A percentile compares a stretch with the other conserved stretches of the same genome.
Evolutionary conservation across 2,113 vertebrate species (phyloP).

Genomic region (Pelusios castaneus): DNA sequence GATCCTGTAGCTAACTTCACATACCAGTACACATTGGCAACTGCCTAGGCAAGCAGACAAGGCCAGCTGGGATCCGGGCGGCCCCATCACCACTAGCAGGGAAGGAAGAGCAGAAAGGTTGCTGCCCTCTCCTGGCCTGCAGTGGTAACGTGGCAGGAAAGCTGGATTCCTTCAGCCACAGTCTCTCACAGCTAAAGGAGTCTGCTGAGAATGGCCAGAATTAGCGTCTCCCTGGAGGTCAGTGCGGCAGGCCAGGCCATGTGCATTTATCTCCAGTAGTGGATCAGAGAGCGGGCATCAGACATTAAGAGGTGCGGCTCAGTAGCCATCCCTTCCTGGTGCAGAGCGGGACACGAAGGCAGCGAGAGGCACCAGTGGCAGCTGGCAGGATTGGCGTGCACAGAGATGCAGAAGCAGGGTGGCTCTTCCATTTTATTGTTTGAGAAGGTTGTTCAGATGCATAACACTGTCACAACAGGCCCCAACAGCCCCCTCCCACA

Average conservation of each 20-base stretch:
- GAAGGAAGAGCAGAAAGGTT: background rate
- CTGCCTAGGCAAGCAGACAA: background rate
- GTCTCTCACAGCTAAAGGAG: too few relatives aligned
- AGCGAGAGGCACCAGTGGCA: background rate
- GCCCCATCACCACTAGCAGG: background rate
- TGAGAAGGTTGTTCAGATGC: conserved; percentile 73
- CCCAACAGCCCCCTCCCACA: background rate
- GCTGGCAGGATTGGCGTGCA: background rate
- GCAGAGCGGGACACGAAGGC: background rate
- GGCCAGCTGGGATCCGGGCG: background rate
- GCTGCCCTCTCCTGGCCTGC: background rate
- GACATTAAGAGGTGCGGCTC: background rate
- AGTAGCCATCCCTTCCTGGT: too few relatives aligned
- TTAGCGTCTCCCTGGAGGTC: background rate
- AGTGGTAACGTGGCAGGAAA: background rate
- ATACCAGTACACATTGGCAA: too few relatives aligned
- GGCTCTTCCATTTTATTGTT: conserved; percentile 77
- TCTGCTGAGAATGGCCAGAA: too few relatives aligned
- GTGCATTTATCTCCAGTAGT: background rate
- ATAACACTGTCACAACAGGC: conserved; percentile 79
- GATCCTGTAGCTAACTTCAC: background rate
- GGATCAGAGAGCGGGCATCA: background rate
- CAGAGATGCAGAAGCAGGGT: background rate
- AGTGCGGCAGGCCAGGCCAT: background rate
- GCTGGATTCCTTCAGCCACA: background rate